Evolutionary conservation across 2,113 vertebrate species (phyloP).

Genomic region (Lamprotornis superbus): DNA sequence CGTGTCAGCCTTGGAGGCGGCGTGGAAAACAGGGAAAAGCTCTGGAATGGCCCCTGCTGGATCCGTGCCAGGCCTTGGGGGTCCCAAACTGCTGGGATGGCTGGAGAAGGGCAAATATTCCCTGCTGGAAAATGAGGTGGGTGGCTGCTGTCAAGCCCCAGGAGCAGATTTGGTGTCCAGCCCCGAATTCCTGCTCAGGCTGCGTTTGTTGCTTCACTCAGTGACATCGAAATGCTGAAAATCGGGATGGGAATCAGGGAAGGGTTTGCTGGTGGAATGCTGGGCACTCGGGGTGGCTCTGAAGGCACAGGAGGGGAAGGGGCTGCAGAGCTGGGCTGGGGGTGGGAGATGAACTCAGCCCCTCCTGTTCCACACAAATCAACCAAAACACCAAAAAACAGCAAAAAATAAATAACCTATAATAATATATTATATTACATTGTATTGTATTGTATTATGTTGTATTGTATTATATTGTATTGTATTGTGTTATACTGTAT

Average conservation of each 20-base stretch:
- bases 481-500: no score
- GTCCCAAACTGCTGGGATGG: background rate
- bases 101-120: background rate
- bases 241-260: background rate
- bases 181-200: background rate
- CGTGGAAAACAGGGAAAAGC: background rate
- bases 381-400: background rate
- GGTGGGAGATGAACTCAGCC: fast-evolving
- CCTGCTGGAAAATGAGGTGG: background rate
- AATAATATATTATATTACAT: no score
- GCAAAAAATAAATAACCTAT: background rate
- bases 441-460: no score
- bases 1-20: background rate
- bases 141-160: background rate
- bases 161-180: background rate
- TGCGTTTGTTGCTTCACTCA: fast-evolving
- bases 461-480: no score
- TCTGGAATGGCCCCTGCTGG: background rate
- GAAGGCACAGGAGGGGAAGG: no score
- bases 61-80: background rate
- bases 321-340: background rate
- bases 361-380: background rate
- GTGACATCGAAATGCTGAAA: background rate
- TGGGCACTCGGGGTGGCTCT: fast-evolving
- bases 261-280: background rate